phyloP scores from a whole-genome alignment of 1,140 invertebrate species.

The Brachionus angularis region DNA sequence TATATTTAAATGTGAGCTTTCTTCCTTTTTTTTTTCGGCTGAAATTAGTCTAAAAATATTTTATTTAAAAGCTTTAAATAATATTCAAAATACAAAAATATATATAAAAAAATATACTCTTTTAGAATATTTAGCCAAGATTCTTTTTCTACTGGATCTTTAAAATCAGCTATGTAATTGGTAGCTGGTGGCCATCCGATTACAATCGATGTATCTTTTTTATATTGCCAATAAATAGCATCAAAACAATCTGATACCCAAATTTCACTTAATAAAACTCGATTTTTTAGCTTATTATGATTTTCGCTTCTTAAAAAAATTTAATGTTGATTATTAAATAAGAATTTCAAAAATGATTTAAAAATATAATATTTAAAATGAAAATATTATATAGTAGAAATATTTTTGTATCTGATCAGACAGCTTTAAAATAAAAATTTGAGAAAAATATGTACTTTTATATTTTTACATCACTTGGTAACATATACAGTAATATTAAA shows the following conservation, averaged over 20 bases:
- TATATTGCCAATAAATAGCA: slow-evolving; percentile 20
- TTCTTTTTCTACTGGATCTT: neutral
- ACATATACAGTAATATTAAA: no score
- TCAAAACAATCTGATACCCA: slow-evolving; percentile 13
- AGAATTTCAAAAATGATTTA: neutral
- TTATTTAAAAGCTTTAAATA: neutral
- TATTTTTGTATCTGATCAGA: no score
- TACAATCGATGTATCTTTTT: slow-evolving; percentile 6
- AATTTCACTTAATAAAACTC: slow-evolving; percentile 25
- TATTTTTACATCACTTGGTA: no score
- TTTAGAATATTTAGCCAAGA: slow-evolving; percentile 18
- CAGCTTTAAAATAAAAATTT: no score
- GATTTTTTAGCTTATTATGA: slow-evolving; percentile 19
- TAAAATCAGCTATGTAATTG: slow-evolving; percentile 38
- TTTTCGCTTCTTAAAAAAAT: slow-evolving; percentile 25
- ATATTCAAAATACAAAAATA: neutral
- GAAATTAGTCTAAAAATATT: neutral
- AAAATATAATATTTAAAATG: no score
- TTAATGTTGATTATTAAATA: neutral
- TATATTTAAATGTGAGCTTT: slow-evolving; percentile 23
- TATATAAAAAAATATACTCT: neutral
- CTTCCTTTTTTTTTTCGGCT: slow-evolving; percentile 8
- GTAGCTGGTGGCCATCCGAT: slow-evolving; percentile 33
- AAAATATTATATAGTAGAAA: no score
- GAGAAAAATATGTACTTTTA: no score